phyloP scores from a whole-genome alignment of 2,113 vertebrate genomes.

The Mesitornis unicolor region DNA sequence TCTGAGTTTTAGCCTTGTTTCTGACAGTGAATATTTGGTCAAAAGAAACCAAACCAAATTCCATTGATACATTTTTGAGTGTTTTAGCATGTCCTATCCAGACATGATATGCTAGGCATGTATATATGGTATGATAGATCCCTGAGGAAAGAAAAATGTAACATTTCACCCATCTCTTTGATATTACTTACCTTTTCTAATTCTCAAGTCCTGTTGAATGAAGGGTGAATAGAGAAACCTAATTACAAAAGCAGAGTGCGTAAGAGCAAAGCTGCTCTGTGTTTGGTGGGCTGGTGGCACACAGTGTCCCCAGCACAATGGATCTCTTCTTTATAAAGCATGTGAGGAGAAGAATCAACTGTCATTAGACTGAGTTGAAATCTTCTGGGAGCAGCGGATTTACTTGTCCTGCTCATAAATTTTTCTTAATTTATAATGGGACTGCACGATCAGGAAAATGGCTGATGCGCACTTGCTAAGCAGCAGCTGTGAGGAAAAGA shows the following conservation, averaged over 20 bases:
- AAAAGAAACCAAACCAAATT: not conserved
- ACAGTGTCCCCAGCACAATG: not conserved
- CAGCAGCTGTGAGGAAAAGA: not conserved
- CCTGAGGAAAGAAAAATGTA: not conserved
- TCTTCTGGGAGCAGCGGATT: not conserved
- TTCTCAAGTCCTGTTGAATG: not conserved
- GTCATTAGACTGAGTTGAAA: not conserved
- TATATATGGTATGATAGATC: not conserved
- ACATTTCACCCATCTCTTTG: not conserved
- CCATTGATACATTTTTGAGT: not conserved
- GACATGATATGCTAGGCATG: not conserved
- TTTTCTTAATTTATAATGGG: not conserved
- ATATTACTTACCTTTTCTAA: not conserved
- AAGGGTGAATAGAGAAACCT: not conserved
- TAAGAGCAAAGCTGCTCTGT: not conserved
- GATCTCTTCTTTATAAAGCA: not conserved
- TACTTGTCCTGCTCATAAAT: not conserved
- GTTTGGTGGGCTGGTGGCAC: not conserved
- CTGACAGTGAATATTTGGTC: not conserved
- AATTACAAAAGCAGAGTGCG: not conserved
- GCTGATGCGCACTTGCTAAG: not conserved
- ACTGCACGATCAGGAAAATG: not conserved
- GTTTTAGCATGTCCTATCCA: not conserved
- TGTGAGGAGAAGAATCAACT: not conserved
- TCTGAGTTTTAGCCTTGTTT: not conserved